Percentiles rank a stretch among this genome's conserved stretches.
Evolutionary conservation across 2,888 invertebrate genomes (phyloP).

Genomic region (Bombylius discolor): DNA sequence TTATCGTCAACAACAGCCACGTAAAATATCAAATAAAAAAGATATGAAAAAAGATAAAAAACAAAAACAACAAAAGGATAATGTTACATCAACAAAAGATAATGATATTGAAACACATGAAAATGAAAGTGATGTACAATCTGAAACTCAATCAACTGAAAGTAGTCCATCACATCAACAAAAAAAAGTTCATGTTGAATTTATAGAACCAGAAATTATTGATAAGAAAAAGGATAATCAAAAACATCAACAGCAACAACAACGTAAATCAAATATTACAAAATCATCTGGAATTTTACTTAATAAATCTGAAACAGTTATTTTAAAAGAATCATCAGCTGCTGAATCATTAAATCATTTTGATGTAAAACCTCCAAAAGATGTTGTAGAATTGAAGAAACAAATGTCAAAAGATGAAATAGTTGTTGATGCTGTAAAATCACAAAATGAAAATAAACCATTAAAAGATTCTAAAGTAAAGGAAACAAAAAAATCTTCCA

Average conservation of each 20-base stretch:
- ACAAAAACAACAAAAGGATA: slow-evolving; percentile 24
- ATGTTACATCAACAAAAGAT: slow-evolving; percentile 16
- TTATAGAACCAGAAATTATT: slow-evolving; percentile 30
- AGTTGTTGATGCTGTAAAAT: slow-evolving; percentile 21
- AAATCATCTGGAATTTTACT: slow-evolving; percentile 27
- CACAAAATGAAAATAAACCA: slow-evolving; percentile 21
- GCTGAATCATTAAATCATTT: slow-evolving; percentile 53
- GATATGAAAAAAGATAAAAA: slow-evolving; percentile 32
- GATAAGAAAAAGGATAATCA: slow-evolving; percentile 11
- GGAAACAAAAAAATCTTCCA: slow-evolving; percentile 16
- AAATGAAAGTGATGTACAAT: slow-evolving; percentile 11
- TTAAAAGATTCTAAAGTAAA: slow-evolving; percentile 21
- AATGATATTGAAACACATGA: slow-evolving; percentile 6
- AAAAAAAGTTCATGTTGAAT: slow-evolving; percentile 28
- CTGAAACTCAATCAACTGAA: slow-evolving; percentile 12
- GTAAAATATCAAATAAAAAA: slow-evolving; percentile 24
- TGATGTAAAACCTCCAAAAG: slow-evolving; percentile 68
- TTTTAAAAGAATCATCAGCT: slow-evolving; percentile 18
- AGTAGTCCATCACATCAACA: slow-evolving; percentile 7
- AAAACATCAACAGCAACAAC: slow-evolving; percentile 5
- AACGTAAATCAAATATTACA: slow-evolving; percentile 17
- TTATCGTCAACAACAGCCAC: slow-evolving; percentile 14
- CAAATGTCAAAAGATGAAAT: slow-evolving; percentile 22
- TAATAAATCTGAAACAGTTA: slow-evolving; percentile 28
- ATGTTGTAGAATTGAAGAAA: slow-evolving; percentile 43